These are phyloP conservation scores for Beris chalybata DNA, from an alignment of 2,888 invertebrate species.

Conservation along the genomic window DNA sequence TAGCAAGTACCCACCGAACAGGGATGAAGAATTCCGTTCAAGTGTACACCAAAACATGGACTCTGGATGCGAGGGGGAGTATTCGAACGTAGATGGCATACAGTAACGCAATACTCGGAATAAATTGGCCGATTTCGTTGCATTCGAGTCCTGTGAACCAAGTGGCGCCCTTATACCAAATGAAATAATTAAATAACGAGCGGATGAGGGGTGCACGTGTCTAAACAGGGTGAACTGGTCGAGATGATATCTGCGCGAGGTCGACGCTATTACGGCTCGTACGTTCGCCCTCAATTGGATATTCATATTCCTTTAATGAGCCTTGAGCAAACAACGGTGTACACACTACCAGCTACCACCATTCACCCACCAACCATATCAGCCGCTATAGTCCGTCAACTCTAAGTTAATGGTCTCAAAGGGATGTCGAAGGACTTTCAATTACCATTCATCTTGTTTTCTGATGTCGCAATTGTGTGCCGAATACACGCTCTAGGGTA, in stretches of 20 bases:
- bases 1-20: too few species aligned
- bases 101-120: neutral
- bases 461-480: too few species aligned
- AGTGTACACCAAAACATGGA: too few species aligned
- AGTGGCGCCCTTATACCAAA: conserved; percentile 10
- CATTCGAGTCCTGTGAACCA: neutral
- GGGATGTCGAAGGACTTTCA: too few species aligned
- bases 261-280: conserved; percentile 18
- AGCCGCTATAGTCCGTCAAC: too few species aligned
- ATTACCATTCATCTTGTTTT: too few species aligned
- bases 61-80: too few species aligned
- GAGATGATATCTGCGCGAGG: conserved; percentile 21
- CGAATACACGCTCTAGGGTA: too few species aligned
- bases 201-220: conserved; percentile 30
- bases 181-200: conserved; percentile 33
- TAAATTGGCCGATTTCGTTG: conserved; percentile 7
- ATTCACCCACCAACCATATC: too few species aligned
- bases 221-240: conserved; percentile 21
- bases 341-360: conserved; percentile 6
- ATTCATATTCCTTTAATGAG: conserved; percentile 24
- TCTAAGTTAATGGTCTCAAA: too few species aligned
- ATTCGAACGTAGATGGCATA: neutral
- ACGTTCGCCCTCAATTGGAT: conserved; percentile 1
- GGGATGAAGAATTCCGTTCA: too few species aligned
- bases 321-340: conserved; percentile 16